Conservation (phyloP, 2,113 vertebrate species). For the Engystomops pustulosus region DNA sequence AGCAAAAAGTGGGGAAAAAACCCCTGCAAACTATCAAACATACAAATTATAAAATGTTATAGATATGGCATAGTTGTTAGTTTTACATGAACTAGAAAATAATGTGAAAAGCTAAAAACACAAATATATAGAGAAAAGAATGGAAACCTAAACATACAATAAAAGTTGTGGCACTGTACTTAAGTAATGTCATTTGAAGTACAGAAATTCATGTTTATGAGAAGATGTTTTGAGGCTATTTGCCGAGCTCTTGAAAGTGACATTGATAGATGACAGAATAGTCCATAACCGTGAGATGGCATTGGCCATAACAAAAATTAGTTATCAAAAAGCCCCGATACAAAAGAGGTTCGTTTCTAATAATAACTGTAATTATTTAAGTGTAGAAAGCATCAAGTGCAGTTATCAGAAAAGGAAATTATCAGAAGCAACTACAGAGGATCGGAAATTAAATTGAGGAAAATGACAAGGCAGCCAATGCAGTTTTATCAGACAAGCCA, state of each 20-base stretch:
- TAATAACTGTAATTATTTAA: slow-evolving; percentile 35
- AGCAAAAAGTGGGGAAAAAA: too few relatives aligned
- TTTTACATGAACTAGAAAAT: too few relatives aligned
- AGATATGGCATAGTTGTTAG: too few relatives aligned
- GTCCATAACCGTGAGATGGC: neutral
- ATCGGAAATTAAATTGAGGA: slow-evolving; percentile 23
- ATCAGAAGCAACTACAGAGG: slow-evolving; percentile 27
- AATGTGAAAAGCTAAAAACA: too few relatives aligned
- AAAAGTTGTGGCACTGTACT: too few relatives aligned
- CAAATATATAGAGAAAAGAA: too few relatives aligned
- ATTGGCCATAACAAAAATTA: neutral
- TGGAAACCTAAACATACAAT: too few relatives aligned
- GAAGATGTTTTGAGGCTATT: neutral
- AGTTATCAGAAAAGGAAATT: slow-evolving; percentile 37
- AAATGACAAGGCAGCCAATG: slow-evolving; percentile 30
- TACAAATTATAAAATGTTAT: too few relatives aligned
- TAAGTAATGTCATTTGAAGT: too few relatives aligned
- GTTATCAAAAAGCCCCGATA: neutral
- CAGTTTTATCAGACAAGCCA: slow-evolving; percentile 18
- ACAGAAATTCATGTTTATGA: too few relatives aligned
- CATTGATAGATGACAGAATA: slow-evolving; percentile 6
- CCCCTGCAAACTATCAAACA: too few relatives aligned
- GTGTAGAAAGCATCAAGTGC: neutral
- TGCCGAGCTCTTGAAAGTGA: slow-evolving; percentile 1
- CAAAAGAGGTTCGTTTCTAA: neutral